phyloP scores from a whole-genome alignment of 2,888 invertebrate species.

The Hypselothyrea guttata region DNA sequence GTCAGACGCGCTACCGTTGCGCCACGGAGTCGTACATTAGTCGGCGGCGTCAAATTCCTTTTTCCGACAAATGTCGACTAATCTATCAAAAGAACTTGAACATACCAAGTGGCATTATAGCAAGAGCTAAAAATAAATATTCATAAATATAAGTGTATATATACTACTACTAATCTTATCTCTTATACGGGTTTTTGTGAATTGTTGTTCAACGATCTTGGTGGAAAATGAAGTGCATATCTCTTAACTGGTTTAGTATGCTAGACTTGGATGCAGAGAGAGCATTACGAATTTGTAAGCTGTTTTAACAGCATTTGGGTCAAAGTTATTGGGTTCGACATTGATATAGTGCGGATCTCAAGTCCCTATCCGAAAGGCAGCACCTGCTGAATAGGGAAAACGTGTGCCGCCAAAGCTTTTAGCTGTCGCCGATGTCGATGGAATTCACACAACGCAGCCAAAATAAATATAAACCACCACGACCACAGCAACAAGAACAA shows the following conservation, averaged over 20 bases:
- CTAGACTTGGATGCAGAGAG: no score
- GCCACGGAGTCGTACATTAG: constrained; percentile 48
- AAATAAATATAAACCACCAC: constrained; percentile 67
- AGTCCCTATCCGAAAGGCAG: neutral
- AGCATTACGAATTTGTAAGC: no score
- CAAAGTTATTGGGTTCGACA: no score
- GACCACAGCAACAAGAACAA: neutral
- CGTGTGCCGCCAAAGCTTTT: constrained; percentile 74
- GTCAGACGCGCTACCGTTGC: constrained; percentile 59
- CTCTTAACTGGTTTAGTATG: no score
- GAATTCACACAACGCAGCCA: constrained; percentile 61
- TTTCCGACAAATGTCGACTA: neutral
- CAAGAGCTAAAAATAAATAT: constrained; percentile 5
- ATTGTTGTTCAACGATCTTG: no score
- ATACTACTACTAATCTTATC: neutral
- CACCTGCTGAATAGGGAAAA: constrained; percentile 27
- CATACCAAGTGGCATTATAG: neutral
- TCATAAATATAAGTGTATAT: neutral
- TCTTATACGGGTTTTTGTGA: no score
- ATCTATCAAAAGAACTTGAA: constrained; percentile 7
- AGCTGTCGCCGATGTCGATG: constrained; percentile 58
- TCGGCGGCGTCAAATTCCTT: constrained; percentile 20
- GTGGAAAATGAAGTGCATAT: no score
- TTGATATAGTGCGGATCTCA: neutral
- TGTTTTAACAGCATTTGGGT: no score